Percentiles rank a stretch among this genome's conserved stretches.
Evolutionary conservation across 2,113 vertebrate genomes (phyloP).

Genomic region (Potamarius usumacintae): DNA sequence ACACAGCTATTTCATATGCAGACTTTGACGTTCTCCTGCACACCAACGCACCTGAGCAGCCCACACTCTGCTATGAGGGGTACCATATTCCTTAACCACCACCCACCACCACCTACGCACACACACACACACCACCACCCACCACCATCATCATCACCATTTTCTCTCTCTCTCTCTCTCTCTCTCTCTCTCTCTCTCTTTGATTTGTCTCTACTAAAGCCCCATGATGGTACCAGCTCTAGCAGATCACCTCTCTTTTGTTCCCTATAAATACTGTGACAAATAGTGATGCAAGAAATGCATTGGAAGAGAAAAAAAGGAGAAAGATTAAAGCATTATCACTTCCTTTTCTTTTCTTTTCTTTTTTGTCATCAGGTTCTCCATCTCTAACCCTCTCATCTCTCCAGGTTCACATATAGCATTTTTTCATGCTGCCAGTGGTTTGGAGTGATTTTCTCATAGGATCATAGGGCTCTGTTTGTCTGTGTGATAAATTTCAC

Average conservation of each 20-base stretch:
- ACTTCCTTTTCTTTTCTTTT: conserved; percentile 7
- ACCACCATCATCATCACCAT: not conserved
- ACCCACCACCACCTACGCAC: not conserved
- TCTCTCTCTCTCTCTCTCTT: not conserved
- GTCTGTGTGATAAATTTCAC: conserved; percentile 38
- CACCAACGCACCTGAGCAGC: conserved; percentile 13
- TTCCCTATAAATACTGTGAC: not conserved
- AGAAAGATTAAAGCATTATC: conserved; percentile 36
- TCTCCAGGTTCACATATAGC: conserved; percentile 24
- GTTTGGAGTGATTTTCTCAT: conserved; percentile 31
- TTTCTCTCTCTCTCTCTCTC: not conserved
- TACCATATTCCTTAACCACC: too few relatives aligned
- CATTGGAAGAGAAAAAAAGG: not conserved
- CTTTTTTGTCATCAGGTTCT: conserved; percentile 13
- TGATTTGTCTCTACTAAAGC: not conserved
- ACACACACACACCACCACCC: not conserved
- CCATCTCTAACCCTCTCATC: conserved; percentile 36
- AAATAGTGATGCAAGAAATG: conserved; percentile 15
- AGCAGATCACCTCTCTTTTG: not conserved
- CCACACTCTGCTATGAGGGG: conserved; percentile 28
- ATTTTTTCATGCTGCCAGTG: conserved; percentile 36
- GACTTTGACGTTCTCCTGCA: conserved; percentile 6
- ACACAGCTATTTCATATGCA: conserved; percentile 20
- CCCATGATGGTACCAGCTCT: not conserved
- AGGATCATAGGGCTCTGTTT: conserved; percentile 20